Base-by-base conservation (phyloP, 2,113 vertebrate species). In the Cichladusa arquata region DNA sequence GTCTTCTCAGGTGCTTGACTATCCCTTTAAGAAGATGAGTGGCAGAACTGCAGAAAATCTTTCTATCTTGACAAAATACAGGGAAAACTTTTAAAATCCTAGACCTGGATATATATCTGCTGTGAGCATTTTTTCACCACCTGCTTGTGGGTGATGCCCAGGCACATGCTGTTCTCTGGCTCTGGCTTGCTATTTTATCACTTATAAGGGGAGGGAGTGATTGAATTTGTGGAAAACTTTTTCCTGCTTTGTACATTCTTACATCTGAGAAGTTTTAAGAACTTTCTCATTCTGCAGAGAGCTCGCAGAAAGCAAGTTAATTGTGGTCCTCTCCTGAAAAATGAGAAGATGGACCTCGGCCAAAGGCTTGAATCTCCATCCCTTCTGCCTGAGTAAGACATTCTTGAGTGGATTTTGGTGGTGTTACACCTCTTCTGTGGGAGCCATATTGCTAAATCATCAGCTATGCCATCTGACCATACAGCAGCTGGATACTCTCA, bases 71-170 rank as follows among this genome's bases (percentile, higher is more conserved):
- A 26, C 23, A 70, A 47, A 89, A 87, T 34, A 51, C 5, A 74
- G 38, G 57, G 28, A 62, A 78, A 29, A 6, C 11, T 22, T 54
- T 78, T 31, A 24, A 77, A 81, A 71, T 69, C 40, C 38, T 57
- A 61, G 31, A 31, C 50, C 14, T 77, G 23, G 9, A n/a, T 1
- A 0, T 14, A n/a, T 5, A 15, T 17, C 17, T 70, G 25, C 42
- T 66, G 44, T 1, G 19, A 80, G 33, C 38, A 70, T 50, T 24
- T 3, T 53, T 28, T 85, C 20, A 54, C 29, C 22, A 40, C 31
- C 9, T 0, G 0, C 33, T 84, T 36, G 50, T 42, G 38, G 31
- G 18, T 0, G 0, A 42, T 73, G 47, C 14, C 56, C 69, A 54
- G 14, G 9, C 0, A 2, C 33, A 42, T 0, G 0, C 8, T 47